A percentile compares a stretch with the other conserved stretches of the same genome.
Conservation (phyloP, 2,113 vertebrate species). For the Rattus norvegicus region DNA sequence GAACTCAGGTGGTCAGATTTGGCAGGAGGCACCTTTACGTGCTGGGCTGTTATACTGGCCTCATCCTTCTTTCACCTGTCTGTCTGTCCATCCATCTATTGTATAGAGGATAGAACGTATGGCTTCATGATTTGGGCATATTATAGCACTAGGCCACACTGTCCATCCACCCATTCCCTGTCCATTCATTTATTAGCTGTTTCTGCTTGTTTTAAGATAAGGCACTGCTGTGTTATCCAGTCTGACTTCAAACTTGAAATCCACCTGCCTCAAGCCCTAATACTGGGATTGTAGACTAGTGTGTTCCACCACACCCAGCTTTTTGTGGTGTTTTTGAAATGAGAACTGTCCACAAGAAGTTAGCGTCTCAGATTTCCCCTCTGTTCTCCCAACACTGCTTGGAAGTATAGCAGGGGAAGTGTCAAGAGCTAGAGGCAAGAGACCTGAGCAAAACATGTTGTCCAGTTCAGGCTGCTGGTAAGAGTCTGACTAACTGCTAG, state of each 20-base stretch:
- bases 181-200: not conserved
- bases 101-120: not conserved
- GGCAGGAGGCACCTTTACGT: not conserved
- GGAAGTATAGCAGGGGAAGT: not conserved
- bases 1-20: not conserved
- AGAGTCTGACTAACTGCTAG: not conserved
- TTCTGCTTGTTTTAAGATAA: not conserved
- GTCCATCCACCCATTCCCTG: not conserved
- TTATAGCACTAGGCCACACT: not conserved
- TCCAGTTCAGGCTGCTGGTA: not conserved
- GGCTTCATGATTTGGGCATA: not conserved
- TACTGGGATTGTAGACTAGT: not conserved
- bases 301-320: not conserved
- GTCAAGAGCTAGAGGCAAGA: not conserved
- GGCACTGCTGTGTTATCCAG: not conserved
- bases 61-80: not conserved
- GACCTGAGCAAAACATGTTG: not conserved
- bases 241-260: not conserved
- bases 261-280: not conserved
- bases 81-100: not conserved
- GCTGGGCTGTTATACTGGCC: not conserved
- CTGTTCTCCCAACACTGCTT: not conserved
- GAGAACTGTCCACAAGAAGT: not conserved
- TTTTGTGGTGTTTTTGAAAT: not conserved
- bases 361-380: not conserved